Evolutionary conservation across 2,888 invertebrate species (phyloP).

Genomic region (Thymelicus acteon): DNA sequence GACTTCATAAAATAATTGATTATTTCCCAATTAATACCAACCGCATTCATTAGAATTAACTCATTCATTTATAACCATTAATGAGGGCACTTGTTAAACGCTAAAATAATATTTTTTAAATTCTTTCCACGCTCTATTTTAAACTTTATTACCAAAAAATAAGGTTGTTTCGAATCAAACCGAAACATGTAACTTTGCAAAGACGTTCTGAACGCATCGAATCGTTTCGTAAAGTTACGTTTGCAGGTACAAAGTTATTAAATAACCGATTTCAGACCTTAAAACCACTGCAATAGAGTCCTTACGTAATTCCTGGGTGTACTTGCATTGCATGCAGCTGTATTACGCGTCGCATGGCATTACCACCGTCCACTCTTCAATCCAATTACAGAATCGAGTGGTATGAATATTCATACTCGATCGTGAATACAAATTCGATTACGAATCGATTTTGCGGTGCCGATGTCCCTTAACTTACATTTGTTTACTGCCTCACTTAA

Average conservation of each 20-base stretch:
- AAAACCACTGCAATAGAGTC: constrained; percentile 14
- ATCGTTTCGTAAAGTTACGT: constrained; percentile 6
- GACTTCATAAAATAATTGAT: constrained; percentile 16
- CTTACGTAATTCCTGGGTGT: background rate
- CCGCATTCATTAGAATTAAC: constrained; percentile 1
- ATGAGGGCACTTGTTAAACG: constrained; percentile 8
- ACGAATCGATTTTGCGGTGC: constrained; percentile 57
- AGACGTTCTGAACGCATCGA: constrained; percentile 40
- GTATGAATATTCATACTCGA: constrained; percentile 71
- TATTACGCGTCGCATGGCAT: constrained; percentile 53
- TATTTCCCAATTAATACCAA: constrained; percentile 12
- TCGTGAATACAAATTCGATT: constrained; percentile 68
- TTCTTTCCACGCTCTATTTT: background rate
- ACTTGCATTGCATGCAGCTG: constrained; percentile 42
- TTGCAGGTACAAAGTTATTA: background rate
- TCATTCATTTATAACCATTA: constrained; percentile 25
- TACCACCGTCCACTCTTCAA: constrained; percentile 59
- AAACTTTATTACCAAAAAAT: constrained; percentile 5
- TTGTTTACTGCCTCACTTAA: constrained; percentile 26
- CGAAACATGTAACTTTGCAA: constrained; percentile 30
- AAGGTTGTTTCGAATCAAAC: constrained; percentile 9
- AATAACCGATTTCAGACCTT: constrained; percentile 28
- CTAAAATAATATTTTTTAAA: background rate
- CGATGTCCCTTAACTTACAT: constrained; percentile 33
- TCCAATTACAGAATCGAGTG: constrained; percentile 72